Evolutionary conservation across 2,113 vertebrate genomes (phyloP).

Genomic region (Mirza zaza): DNA sequence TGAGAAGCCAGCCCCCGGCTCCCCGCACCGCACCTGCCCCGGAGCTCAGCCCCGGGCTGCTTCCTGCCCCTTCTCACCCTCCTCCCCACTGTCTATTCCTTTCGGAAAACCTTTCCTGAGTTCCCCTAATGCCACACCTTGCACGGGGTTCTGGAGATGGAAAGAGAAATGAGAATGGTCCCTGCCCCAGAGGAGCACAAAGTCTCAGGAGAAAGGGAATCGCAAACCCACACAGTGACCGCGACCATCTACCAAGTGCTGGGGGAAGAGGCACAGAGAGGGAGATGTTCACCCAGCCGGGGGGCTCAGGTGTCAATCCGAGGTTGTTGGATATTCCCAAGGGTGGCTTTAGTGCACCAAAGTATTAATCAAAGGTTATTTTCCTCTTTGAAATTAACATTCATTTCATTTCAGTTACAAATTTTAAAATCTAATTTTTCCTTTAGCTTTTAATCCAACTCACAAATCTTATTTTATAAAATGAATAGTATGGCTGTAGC

Average conservation of each 20-base stretch:
- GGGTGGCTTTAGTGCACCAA: not conserved
- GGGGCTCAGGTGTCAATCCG: not conserved
- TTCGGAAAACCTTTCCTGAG: not conserved
- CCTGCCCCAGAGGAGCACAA: rapidly evolving
- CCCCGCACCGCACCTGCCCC: rapidly evolving
- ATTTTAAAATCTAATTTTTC: not conserved
- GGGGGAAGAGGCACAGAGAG: no score
- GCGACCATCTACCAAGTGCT: not conserved
- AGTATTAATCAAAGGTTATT: not conserved
- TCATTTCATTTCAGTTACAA: not conserved
- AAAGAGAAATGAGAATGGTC: not conserved
- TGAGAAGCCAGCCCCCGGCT: not conserved
- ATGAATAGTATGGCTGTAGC: not conserved
- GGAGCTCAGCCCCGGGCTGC: rapidly evolving
- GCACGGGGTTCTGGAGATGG: not conserved
- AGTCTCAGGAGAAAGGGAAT: not conserved
- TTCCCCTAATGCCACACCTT: no score
- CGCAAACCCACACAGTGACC: not conserved
- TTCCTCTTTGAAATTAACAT: not conserved
- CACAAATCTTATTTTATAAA: conserved; percentile 21
- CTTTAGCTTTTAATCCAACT: conserved; percentile 9
- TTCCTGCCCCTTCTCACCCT: not conserved
- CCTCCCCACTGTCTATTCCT: rapidly evolving
- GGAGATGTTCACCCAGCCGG: not conserved
- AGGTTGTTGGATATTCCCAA: not conserved